Percentiles rank a stretch among this genome's conserved stretches.
Conservation (phyloP, 2,888 invertebrate genomes). For the Andricus quercusramuli region DNA sequence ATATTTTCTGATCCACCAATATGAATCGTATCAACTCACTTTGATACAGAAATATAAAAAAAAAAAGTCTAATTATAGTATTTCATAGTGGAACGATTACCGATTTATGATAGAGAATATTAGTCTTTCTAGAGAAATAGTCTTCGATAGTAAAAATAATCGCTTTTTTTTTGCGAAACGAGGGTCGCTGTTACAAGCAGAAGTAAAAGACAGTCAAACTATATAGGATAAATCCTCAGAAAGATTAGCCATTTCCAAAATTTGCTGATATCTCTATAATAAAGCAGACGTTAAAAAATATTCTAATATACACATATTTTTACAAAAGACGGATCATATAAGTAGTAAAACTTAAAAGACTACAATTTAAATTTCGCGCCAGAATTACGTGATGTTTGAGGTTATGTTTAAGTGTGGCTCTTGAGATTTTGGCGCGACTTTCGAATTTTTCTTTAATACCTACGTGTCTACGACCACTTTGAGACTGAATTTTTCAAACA, state of each 20-base stretch:
- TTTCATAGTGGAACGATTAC: conserved; percentile 25
- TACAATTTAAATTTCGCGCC: no score
- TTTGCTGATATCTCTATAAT: not conserved
- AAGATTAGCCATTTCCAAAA: not conserved
- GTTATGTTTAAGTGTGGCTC: no score
- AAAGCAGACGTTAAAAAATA: not conserved
- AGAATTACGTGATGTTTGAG: no score
- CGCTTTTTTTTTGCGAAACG: conserved; percentile 8
- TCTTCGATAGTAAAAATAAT: conserved; percentile 35
- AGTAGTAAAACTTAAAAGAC: no score
- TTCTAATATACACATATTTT: no score
- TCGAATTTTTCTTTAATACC: no score
- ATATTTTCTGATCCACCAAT: conserved; percentile 7
- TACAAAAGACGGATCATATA: no score
- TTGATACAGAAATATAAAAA: not conserved
- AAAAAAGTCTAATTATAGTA: not conserved
- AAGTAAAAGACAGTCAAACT: conserved; percentile 13
- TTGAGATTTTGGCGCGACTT: no score
- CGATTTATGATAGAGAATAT: conserved; percentile 30
- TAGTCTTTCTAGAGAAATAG: conserved; percentile 13
- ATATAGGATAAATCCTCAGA: not conserved
- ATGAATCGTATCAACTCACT: not conserved
- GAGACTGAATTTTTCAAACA: no score
- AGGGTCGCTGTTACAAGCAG: not conserved
- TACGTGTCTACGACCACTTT: no score